Conservation (phyloP, 2,888 invertebrate genomes). For the Callimorpha dominula region DNA sequence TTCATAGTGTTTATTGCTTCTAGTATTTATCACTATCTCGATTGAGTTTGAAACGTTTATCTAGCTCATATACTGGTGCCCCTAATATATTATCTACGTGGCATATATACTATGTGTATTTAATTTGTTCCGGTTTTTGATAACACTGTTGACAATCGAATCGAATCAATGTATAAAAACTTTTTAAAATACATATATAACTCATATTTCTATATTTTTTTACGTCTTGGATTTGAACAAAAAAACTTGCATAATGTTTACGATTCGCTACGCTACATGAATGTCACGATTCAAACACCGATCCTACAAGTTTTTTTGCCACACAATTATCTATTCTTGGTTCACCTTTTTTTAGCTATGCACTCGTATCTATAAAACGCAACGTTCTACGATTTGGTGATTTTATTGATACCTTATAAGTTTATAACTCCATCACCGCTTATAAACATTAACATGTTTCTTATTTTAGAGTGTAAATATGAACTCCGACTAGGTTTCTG, state of each 20-base stretch:
- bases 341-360: neutral
- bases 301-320: neutral
- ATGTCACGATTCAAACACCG: neutral
- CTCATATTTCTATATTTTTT: neutral
- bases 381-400: no score
- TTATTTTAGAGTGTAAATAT: neutral
- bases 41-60: neutral
- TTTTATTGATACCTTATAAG: no score
- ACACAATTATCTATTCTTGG: neutral
- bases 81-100: conserved; percentile 46
- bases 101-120: conserved; percentile 48
- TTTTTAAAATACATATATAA: neutral
- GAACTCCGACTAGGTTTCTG: neutral
- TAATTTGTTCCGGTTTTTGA: conserved; percentile 56
- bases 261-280: neutral
- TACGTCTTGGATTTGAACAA: neutral
- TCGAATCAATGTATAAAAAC: neutral
- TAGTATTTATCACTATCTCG: no score
- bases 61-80: conserved; percentile 36
- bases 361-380: neutral
- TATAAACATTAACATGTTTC: neutral
- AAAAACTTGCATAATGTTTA: conserved; percentile 1
- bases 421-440: neutral
- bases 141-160: neutral
- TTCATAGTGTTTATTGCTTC: no score